A percentile compares a stretch with the other conserved stretches of the same genome.
Evolutionary conservation across 1,140 invertebrate genomes (phyloP).

Genomic region (Anastrepha obliqua): DNA sequence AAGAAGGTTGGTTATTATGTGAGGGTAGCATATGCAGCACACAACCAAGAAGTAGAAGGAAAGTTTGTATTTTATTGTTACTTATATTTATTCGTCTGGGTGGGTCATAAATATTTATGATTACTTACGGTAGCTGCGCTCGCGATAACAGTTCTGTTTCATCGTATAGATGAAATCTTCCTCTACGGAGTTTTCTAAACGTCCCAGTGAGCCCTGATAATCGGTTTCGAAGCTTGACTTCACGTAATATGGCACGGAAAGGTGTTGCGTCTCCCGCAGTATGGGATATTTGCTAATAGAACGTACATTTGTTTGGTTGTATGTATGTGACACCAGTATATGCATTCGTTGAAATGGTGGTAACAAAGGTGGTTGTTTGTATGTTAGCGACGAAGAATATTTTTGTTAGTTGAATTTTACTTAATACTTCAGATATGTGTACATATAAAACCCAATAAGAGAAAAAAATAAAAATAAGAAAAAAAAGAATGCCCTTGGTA

Average conservation of each 20-base stretch:
- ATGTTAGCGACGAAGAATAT: not conserved
- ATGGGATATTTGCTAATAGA: slow-evolving; percentile 81
- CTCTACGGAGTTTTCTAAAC: slow-evolving; percentile 93
- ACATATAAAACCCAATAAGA: not conserved
- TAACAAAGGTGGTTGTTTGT: slow-evolving; percentile 6
- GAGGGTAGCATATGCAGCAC: not conserved
- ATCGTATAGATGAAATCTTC: slow-evolving; percentile 92
- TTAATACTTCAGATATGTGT: not conserved
- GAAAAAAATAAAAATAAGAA: not conserved
- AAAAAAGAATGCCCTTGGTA: too few species aligned
- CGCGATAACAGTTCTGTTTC: slow-evolving; percentile 90
- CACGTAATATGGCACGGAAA: slow-evolving; percentile 93
- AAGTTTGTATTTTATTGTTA: not conserved
- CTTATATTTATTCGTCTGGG: slow-evolving; percentile 27
- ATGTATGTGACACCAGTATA: not conserved
- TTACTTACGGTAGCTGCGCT: slow-evolving; percentile 88
- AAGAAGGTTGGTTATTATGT: not conserved
- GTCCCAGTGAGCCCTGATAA: slow-evolving; percentile 89
- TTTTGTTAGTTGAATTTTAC: slow-evolving; percentile 2
- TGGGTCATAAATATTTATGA: slow-evolving; percentile 50
- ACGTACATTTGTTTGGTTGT: not conserved
- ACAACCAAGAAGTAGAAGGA: not conserved
- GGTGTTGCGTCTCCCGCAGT: slow-evolving; percentile 81
- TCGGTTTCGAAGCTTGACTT: slow-evolving; percentile 91
- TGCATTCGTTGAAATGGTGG: not conserved